Evolutionary conservation across 1,140 invertebrate genomes (phyloP).

Genomic region (Cyclina sinensis): DNA sequence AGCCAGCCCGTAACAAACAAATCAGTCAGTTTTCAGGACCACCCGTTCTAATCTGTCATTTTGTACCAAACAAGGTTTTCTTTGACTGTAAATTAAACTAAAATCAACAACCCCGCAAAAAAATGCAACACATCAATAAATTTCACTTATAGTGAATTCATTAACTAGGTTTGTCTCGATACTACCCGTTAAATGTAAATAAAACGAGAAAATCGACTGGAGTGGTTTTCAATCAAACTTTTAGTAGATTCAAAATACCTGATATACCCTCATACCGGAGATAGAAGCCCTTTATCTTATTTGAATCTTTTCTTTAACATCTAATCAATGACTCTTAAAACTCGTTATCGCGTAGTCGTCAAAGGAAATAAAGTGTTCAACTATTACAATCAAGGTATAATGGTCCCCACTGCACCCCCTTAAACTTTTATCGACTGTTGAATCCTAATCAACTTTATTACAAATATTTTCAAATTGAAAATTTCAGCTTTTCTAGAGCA

Average conservation of each 20-base stretch:
- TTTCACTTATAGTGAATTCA: neutral
- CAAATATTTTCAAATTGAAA: neutral
- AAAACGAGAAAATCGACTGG: neutral
- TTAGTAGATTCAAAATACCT: neutral
- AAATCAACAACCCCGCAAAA: neutral
- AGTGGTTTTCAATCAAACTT: neutral
- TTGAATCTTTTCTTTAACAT: neutral
- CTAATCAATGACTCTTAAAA: neutral
- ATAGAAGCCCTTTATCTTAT: slow-evolving; percentile 17
- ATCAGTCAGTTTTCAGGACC: neutral
- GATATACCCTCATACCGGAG: neutral
- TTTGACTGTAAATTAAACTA: neutral
- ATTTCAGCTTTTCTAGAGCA: neutral
- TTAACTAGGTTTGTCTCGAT: neutral
- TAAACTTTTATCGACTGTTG: neutral
- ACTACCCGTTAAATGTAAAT: neutral
- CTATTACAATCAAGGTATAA: neutral
- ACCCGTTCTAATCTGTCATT: neutral
- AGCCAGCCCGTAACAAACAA: too few relatives aligned
- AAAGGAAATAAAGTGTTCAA: slow-evolving; percentile 3
- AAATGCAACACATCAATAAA: neutral
- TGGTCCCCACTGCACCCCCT: neutral
- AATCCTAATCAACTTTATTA: slow-evolving; percentile 22
- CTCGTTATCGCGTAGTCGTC: neutral
- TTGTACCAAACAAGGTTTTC: too few relatives aligned